phyloP scores from a whole-genome alignment of 2,113 vertebrate genomes.

The Campylomormyrus numenius region DNA sequence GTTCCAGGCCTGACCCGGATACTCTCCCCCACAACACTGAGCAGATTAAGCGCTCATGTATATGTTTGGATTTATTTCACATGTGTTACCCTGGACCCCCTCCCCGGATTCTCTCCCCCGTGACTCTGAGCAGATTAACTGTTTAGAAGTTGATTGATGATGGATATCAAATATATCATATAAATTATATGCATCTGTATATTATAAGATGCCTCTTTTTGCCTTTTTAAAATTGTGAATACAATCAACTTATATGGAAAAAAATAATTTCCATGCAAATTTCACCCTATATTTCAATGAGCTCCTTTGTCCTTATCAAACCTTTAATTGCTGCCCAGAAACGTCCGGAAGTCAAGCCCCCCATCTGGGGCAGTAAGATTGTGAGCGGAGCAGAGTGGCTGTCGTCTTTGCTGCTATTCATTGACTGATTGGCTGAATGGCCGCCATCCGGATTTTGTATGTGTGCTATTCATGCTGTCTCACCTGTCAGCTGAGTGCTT shows the following conservation, averaged over 20 bases:
- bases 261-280: not conserved
- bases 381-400: not conserved
- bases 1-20: not conserved
- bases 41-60: too few relatives aligned
- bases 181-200: not conserved
- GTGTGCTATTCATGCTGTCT: not conserved
- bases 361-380: not conserved
- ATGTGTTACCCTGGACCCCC: not conserved
- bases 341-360: not conserved
- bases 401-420: not conserved
- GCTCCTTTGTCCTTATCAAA: not conserved
- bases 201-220: not conserved
- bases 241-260: not conserved
- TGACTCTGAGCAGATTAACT: not conserved
- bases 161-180: not conserved
- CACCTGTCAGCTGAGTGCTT: not conserved
- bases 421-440: not conserved
- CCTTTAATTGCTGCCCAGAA: not conserved
- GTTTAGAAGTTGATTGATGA: not conserved
- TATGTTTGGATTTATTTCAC: not conserved
- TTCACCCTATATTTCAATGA: not conserved
- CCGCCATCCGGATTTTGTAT: not conserved
- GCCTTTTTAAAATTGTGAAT: not conserved
- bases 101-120: not conserved
- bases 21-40: not conserved